phyloP scores from a whole-genome alignment of 1,140 invertebrate species.

The Phymastichus coffea region DNA sequence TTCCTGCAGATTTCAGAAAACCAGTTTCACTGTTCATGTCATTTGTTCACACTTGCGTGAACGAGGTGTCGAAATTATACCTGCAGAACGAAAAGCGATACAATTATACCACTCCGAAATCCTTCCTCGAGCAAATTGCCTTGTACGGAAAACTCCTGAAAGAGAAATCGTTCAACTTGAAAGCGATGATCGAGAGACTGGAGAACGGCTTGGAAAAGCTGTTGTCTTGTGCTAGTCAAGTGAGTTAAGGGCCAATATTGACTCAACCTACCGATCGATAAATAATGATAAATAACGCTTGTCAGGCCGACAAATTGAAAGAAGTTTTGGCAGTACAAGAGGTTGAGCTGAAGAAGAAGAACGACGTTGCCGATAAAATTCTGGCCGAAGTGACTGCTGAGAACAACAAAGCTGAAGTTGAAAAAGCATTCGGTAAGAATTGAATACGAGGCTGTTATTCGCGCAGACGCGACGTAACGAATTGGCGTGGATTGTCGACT shows the following conservation, averaged over 20 bases:
- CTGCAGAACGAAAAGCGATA: slow-evolving; percentile 85
- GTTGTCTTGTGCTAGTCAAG: slow-evolving; percentile 78
- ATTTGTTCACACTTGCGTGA: slow-evolving; percentile 84
- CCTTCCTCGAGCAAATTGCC: slow-evolving; percentile 91
- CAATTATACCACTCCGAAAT: slow-evolving; percentile 96
- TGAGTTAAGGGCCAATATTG: too few species aligned
- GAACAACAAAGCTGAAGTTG: slow-evolving; percentile 84
- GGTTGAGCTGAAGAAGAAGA: slow-evolving; percentile 83
- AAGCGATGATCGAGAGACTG: slow-evolving; percentile 75
- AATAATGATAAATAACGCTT: too few species aligned
- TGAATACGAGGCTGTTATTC: neutral
- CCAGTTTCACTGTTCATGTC: slow-evolving; percentile 87
- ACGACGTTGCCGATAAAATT: slow-evolving; percentile 86
- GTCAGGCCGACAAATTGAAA: slow-evolving; percentile 71
- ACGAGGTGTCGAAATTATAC: slow-evolving; percentile 80
- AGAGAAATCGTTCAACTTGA: slow-evolving; percentile 76
- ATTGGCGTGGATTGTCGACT: neutral
- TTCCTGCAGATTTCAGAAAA: slow-evolving; percentile 35
- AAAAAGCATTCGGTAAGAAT: slow-evolving; percentile 73
- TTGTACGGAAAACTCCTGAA: slow-evolving; percentile 81
- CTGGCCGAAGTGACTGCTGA: slow-evolving; percentile 87
- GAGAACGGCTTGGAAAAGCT: slow-evolving; percentile 88
- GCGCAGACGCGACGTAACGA: neutral
- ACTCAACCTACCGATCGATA: neutral
- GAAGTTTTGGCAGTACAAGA: slow-evolving; percentile 85